These are phyloP conservation scores for Hypsibius dujardini DNA, from an alignment of 1,140 invertebrate species.

Conservation along the genomic window DNA sequence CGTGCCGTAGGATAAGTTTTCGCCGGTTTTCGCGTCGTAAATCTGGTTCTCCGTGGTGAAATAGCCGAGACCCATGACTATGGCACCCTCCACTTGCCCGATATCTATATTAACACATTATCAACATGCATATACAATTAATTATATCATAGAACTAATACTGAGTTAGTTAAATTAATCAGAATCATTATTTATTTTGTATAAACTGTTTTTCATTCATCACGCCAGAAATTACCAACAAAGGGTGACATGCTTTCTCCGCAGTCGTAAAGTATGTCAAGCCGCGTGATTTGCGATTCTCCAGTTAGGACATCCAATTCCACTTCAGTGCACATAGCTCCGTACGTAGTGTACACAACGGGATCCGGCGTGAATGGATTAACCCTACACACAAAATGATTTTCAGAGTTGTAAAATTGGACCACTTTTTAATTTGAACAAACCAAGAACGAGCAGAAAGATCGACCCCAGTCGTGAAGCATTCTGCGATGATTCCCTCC, in stretches of 20 bases:
- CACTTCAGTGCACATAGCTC: slow-evolving; percentile 53
- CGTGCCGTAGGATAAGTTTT: neutral
- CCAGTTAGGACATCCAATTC: slow-evolving; percentile 60
- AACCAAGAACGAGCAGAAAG: slow-evolving; percentile 46
- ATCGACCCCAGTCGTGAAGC: slow-evolving; percentile 42
- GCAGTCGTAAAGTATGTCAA: slow-evolving; percentile 30
- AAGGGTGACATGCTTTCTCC: no score
- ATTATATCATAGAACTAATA: no score
- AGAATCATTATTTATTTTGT: no score
- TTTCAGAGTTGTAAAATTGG: no score
- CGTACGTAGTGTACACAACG: slow-evolving; percentile 64
- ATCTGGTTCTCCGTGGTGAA: neutral
- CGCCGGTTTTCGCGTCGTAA: neutral
- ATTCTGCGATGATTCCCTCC: slow-evolving; percentile 44
- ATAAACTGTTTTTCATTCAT: no score
- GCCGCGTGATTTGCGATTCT: slow-evolving; percentile 45
- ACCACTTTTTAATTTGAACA: no score
- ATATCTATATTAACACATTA: no score
- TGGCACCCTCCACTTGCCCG: slow-evolving; percentile 69
- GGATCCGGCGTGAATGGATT: no score
- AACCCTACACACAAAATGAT: no score
- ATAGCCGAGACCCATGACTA: slow-evolving; percentile 35
- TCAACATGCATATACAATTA: no score
- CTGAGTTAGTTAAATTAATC: no score
- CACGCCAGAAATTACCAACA: no score